phyloP scores from a whole-genome alignment of 2,797 vertebrate species.

The Antennarius maculatus region DNA sequence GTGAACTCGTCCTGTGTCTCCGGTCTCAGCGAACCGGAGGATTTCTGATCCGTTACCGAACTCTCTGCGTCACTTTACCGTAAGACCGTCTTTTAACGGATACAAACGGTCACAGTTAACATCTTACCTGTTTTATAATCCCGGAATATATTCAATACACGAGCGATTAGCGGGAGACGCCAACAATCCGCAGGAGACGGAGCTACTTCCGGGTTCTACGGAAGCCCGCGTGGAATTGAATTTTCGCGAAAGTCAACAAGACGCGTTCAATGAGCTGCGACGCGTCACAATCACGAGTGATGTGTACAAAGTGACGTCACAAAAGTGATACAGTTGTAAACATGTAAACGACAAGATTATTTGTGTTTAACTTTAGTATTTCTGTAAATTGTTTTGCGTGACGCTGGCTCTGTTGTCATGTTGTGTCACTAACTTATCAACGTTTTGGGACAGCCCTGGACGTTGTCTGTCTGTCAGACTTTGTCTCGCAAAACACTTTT shows the following conservation, averaged over 20 bases:
- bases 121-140: constrained; percentile 42
- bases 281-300: no score
- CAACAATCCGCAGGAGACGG: neutral
- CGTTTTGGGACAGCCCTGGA: no score
- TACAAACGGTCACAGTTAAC: fast-evolving
- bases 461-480: no score
- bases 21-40: constrained; percentile 11
- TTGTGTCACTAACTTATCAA: no score
- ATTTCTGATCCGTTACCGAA: neutral
- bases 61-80: fast-evolving
- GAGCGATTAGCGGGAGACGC: neutral
- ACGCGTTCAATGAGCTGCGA: no score
- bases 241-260: neutral
- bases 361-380: no score
- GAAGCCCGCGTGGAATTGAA: constrained; percentile 44
- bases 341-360: no score
- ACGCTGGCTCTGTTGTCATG: no score
- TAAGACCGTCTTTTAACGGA: fast-evolving
- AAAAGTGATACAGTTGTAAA: no score
- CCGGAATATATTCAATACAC: neutral
- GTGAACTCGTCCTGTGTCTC: constrained; percentile 1
- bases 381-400: no score
- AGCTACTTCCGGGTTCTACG: constrained; percentile 56
- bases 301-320: no score
- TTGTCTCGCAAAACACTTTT: no score